phyloP scores from a whole-genome alignment of 2,888 invertebrate genomes.

The Agelastica alni region DNA sequence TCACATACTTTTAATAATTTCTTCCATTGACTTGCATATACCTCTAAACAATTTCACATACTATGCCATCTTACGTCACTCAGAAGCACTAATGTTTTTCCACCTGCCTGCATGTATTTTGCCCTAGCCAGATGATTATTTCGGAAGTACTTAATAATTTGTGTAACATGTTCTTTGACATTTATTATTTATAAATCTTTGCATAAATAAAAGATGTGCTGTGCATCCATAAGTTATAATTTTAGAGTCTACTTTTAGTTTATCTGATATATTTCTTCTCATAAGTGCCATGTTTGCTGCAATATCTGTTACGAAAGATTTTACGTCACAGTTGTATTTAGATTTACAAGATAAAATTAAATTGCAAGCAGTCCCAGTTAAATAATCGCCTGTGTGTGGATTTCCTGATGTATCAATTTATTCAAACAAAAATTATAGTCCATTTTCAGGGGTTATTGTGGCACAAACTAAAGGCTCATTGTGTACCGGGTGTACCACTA shows the following conservation, averaged over 20 bases:
- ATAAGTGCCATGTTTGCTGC: too few species aligned
- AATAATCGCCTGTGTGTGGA: conserved; percentile 10
- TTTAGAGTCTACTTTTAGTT: too few species aligned
- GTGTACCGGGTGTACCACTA: too few species aligned
- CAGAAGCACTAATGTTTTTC: conserved; percentile 37
- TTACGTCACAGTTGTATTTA: too few species aligned
- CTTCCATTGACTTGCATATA: conserved; percentile 2
- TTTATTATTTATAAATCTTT: not conserved
- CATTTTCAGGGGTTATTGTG: conserved; percentile 17
- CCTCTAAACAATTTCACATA: conserved; percentile 9
- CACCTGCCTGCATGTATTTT: conserved; percentile 23
- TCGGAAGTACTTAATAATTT: conserved; percentile 28
- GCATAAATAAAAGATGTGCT: not conserved
- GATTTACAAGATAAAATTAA: conserved; percentile 19
- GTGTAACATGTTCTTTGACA: conserved; percentile 10
- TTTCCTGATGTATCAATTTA: conserved; percentile 28
- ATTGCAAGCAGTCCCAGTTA: conserved; percentile 7
- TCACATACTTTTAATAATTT: not conserved
- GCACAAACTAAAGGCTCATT: conserved; percentile 31
- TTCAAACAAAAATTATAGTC: conserved; percentile 15
- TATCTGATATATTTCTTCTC: too few species aligned
- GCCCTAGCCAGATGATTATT: conserved; percentile 28
- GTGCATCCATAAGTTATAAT: too few species aligned
- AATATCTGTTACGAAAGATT: too few species aligned
- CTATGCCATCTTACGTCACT: conserved; percentile 10